Base-by-base conservation (phyloP, 2,113 vertebrate genomes). In the Sclerurus mexicanus region DNA sequence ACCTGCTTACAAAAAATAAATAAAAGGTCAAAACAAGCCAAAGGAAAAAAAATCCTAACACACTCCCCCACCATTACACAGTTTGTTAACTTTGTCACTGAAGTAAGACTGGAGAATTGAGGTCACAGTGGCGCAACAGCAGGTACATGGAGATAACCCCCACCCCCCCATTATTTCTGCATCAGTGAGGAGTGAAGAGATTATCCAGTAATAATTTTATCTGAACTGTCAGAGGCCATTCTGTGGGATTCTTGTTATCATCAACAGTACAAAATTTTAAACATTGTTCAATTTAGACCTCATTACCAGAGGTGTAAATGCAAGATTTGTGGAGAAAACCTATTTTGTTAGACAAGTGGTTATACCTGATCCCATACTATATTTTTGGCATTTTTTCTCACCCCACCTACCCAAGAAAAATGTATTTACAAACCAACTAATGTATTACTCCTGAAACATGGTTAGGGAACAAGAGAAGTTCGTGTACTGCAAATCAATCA, bases 21-120 rank as follows among this genome's bases (percentile, higher is more conserved):
- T 9, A 6, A 24, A 53, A 30, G 3, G 9, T 19, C 37, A 30
- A 80, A 87, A 10, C 6, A 46, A 72, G 30, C 3, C 31, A 60
- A 71, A 80, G 4, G 24, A 39, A 46, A 31, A 46, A 46, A n/a
- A 53, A 3, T 1, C 24, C 7, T 1, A 5, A 35, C 53, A 84
- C 39, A 4, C 3, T 5, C 17, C 15, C 15, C 20, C 1, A 10
- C 16, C 33, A 25, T 42, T 71, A 76, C 11, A 28, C 0, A 27
- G 24, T 3, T 30, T 60, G 33, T 74, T 53, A 78, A 39, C 33
- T 85, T 27, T 52, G 58, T 44, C 49, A 55, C 13, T 60, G 53
- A 87, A 78, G 66, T 33, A 63, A 60, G n/a, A 76, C 10, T 16
- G 24, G 30, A 68, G 13, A 60, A 50, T 37, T 75, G 37, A 79